Evolutionary conservation across 2,113 vertebrate genomes (phyloP).

Genomic region (Eolophus roseicapilla): DNA sequence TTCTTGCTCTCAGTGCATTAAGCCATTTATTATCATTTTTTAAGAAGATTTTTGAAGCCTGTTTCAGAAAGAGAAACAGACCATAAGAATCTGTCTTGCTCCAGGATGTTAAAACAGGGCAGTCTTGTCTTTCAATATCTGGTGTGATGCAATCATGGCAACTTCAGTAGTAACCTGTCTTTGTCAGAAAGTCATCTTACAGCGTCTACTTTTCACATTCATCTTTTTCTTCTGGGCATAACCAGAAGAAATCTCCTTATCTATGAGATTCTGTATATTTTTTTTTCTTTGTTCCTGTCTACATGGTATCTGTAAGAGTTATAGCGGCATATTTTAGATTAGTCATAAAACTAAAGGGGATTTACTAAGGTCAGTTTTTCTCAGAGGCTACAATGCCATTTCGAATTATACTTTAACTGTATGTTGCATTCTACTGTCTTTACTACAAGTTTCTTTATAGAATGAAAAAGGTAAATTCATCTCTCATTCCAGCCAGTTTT

Average conservation of each 20-base stretch:
- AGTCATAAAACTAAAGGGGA: neutral
- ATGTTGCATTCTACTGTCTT: neutral
- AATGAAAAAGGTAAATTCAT: neutral
- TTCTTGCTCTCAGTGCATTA: neutral
- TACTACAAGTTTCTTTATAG: neutral
- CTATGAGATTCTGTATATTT: neutral
- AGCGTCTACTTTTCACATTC: neutral
- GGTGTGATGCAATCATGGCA: neutral
- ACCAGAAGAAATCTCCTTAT: neutral
- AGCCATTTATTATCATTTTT: neutral
- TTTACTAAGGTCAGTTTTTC: neutral
- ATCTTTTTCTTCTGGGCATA: neutral
- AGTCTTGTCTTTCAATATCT: neutral
- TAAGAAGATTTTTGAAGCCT: neutral
- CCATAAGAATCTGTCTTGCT: neutral
- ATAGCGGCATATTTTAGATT: neutral
- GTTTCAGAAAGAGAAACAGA: neutral
- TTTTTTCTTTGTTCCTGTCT: neutral
- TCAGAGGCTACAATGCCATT: neutral
- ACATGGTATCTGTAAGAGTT: neutral
- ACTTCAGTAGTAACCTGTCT: neutral
- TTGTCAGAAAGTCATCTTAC: slow-evolving; percentile 3
- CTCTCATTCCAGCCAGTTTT: neutral
- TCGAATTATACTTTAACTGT: neutral
- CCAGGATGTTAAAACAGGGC: neutral